Base-by-base conservation (phyloP, 2,113 vertebrate species). In the Solea senegalensis region DNA sequence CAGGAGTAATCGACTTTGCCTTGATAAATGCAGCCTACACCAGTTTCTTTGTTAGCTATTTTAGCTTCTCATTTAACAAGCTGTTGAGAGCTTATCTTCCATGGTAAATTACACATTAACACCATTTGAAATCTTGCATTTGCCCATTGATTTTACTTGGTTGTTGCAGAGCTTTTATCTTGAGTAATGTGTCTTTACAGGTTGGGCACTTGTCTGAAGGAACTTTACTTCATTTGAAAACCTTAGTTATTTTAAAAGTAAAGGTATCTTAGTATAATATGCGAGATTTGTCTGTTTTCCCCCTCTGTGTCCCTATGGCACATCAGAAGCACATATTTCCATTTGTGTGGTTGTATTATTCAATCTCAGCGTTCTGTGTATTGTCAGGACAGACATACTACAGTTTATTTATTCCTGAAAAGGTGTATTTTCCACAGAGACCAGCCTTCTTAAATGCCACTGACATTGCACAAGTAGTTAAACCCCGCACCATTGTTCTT, bases 81-180 rank as follows among this genome's bases (percentile, higher is more conserved):
- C 68, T 65, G 55, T 60, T 49, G 11, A 34, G 70, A 43, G 74
- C 76, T 89, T 89, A 90, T 90, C 87, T 68, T 45, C 28, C 10
- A 41, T 76, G 80, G 76, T 82, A 85, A 85, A 86, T 86, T 74
- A 76, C 61, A 69, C 72, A 78, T 86, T 82, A 77, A 87, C 84
- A 82, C 64, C 3, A 27, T 53, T 81, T 76, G 52, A 74, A 84
- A 87, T 75, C 83, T 69, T 62, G 51, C 60, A 48, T 62, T 84
- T 69, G 43, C 39, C 69, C 72, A 90, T 88, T 78, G 86, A 86
- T 86, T 81, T 61, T 56, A 9, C 40, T 48, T 14, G 26, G 76
- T 56, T 26, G 60, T 60, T 69, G 53, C 59, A 45, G 11, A 26
- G 53, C 55, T 72, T 76, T 78, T 76, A 82, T 80, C 83, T 79